Percentiles rank a stretch among this genome's conserved stretches.
These are phyloP conservation scores for Protaetia brevitarsis DNA, from an alignment of 1,140 invertebrate species.

Conservation along the genomic window DNA sequence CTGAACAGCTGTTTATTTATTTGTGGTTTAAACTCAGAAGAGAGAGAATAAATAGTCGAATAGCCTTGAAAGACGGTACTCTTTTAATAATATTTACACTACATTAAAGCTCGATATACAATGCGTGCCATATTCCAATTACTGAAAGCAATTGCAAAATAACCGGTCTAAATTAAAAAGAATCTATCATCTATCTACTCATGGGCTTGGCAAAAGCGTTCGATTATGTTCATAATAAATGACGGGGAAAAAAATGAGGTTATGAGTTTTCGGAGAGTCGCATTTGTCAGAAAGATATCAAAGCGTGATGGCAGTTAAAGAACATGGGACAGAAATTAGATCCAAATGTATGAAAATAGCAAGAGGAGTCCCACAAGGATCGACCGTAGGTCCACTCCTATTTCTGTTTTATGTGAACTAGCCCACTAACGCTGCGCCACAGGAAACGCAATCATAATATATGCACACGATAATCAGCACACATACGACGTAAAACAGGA, in stretches of 20 bases:
- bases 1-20: too few relatives aligned
- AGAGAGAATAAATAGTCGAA: too few relatives aligned
- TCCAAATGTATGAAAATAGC: neutral
- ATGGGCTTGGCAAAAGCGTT: neutral
- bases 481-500: too few relatives aligned
- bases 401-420: neutral
- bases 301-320: neutral
- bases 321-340: neutral
- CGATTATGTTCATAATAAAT: neutral
- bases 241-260: neutral
- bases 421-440: too few relatives aligned
- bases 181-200: neutral
- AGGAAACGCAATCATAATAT: too few relatives aligned
- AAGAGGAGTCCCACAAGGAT: neutral
- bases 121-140: neutral
- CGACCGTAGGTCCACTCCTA: neutral
- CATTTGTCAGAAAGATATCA: neutral
- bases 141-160: neutral
- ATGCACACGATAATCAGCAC: too few relatives aligned
- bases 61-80: too few relatives aligned
- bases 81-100: too few relatives aligned
- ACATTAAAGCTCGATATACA: neutral
- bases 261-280: neutral
- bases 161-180: neutral
- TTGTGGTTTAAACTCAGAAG: too few relatives aligned